phyloP scores from a whole-genome alignment of 2,113 vertebrate genomes.

The Dicentrarchus labrax region DNA sequence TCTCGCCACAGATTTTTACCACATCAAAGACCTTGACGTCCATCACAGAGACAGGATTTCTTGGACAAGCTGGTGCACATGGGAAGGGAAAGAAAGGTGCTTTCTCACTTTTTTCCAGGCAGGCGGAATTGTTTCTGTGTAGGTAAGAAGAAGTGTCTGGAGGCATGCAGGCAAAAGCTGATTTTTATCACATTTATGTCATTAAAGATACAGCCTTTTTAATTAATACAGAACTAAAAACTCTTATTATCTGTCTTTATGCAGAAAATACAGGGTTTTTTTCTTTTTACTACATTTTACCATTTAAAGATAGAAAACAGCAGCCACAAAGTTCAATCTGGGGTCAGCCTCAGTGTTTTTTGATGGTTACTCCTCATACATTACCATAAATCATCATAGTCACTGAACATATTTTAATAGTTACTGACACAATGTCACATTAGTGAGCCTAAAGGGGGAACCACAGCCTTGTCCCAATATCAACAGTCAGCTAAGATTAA shows the following conservation, averaged over 20 bases:
- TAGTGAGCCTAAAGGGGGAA: conserved; percentile 38
- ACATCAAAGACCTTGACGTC: conserved; percentile 63
- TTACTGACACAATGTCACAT: conserved; percentile 15
- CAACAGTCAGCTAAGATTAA: conserved; percentile 26
- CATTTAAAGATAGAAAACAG: neutral
- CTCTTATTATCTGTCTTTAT: neutral
- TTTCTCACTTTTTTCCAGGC: conserved; percentile 55
- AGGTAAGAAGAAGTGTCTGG: neutral
- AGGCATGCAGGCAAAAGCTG: conserved; percentile 14
- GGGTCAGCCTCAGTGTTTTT: conserved; percentile 5
- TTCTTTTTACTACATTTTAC: neutral
- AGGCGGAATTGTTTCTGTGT: conserved; percentile 19
- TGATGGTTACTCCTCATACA: neutral
- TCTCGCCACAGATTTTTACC: conserved; percentile 28
- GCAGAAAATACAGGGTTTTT: neutral
- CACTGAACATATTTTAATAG: neutral
- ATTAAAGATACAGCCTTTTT: neutral
- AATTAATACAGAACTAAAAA: neutral
- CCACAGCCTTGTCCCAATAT: conserved; percentile 40
- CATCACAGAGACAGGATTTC: conserved; percentile 66
- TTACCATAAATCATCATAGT: conserved; percentile 4
- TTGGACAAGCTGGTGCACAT: conserved; percentile 41
- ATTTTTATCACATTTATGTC: neutral
- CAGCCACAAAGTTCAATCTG: neutral
- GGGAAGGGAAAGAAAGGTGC: conserved; percentile 73